phyloP scores from a whole-genome alignment of 1,140 invertebrate species.

The Bactericera cockerelli region DNA sequence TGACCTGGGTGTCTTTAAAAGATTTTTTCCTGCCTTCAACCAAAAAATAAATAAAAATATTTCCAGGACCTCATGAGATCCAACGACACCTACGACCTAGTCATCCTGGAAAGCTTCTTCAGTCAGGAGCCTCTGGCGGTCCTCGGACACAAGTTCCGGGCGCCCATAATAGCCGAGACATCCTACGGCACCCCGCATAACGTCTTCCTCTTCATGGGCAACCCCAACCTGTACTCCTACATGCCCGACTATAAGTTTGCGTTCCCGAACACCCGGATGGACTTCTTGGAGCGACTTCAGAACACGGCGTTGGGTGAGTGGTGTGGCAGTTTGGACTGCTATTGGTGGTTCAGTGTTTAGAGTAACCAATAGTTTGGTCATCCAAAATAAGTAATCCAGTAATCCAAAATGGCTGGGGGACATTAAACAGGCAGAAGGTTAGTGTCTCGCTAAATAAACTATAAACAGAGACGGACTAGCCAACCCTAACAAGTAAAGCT shows the following conservation, averaged over 20 bases:
- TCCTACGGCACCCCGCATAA: slow-evolving; percentile 1
- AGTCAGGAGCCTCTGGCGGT: slow-evolving; percentile 24
- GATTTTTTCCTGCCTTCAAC: too few species aligned
- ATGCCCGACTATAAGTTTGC: neutral
- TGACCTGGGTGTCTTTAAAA: too few species aligned
- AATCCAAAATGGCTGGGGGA: too few species aligned
- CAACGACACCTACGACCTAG: slow-evolving; percentile 20
- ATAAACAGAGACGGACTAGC: too few species aligned
- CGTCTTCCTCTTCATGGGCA: neutral
- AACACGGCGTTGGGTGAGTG: slow-evolving; percentile 1
- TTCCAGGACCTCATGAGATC: neutral
- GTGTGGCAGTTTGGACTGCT: neutral
- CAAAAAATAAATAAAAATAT: too few species aligned
- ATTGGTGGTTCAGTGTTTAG: too few species aligned
- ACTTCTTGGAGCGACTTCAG: neutral
- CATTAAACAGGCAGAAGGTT: too few species aligned
- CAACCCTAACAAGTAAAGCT: too few species aligned
- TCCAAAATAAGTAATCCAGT: too few species aligned
- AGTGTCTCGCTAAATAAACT: too few species aligned
- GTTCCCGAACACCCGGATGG: neutral
- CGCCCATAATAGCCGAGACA: slow-evolving; percentile 17
- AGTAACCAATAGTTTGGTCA: too few species aligned
- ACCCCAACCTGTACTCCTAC: neutral
- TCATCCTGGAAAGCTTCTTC: slow-evolving; percentile 22
- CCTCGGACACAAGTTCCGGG: slow-evolving; percentile 21